Evolutionary conservation across 2,113 vertebrate species (phyloP).

Genomic region (Percina caprodes): DNA sequence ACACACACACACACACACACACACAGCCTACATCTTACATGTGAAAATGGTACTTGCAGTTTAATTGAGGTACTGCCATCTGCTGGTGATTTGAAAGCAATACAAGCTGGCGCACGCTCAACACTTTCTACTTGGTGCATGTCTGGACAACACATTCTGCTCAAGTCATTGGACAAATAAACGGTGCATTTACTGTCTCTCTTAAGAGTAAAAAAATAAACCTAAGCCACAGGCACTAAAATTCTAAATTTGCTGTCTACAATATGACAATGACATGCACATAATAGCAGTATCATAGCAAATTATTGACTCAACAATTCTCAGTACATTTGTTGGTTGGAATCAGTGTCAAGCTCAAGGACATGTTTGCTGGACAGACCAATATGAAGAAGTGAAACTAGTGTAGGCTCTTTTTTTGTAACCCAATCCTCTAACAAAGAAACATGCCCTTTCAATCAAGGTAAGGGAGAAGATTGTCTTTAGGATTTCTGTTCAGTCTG

Average conservation of each 20-base stretch:
- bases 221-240: background rate
- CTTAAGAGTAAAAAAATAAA: background rate
- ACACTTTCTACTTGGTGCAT: background rate
- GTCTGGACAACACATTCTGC: background rate
- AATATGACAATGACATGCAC: background rate
- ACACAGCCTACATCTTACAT: background rate
- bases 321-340: background rate
- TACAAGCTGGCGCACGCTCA: slow-evolving; percentile 14
- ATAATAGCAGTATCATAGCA: background rate
- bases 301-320: background rate
- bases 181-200: background rate
- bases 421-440: background rate
- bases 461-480: background rate
- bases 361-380: background rate
- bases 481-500: background rate
- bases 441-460: background rate
- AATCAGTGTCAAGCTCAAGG: background rate
- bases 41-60: background rate
- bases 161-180: background rate
- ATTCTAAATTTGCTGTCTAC: background rate
- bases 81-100: slow-evolving; percentile 58
- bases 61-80: slow-evolving; percentile 38
- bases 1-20: background rate
- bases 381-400: background rate
- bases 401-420: background rate